Conservation (phyloP, 1,140 invertebrate species). For the Hetaerina americana region DNA sequence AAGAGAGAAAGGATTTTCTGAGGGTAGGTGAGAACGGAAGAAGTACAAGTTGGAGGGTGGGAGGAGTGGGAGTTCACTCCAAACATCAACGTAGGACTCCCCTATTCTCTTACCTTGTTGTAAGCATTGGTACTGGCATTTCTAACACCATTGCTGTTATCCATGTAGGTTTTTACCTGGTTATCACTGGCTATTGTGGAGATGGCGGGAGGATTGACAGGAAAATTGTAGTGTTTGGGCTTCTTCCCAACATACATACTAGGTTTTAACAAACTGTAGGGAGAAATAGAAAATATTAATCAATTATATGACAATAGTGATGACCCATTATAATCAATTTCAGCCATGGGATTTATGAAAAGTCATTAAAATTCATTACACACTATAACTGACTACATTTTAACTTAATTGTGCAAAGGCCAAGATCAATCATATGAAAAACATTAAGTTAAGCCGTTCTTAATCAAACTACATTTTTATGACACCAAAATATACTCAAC, state of each 20-base stretch:
- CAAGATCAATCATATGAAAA: too few relatives aligned
- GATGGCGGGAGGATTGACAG: constrained; percentile 20
- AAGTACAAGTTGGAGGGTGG: not conserved
- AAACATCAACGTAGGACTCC: constrained; percentile 13
- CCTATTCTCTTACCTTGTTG: constrained; percentile 65
- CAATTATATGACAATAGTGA: too few relatives aligned
- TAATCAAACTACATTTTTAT: too few relatives aligned
- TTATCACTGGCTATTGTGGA: constrained; percentile 39
- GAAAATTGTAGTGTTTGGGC: constrained; percentile 25
- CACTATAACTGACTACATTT: too few relatives aligned
- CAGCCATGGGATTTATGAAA: not conserved
- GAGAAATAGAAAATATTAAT: not conserved
- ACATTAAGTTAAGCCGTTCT: too few relatives aligned
- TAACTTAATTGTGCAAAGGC: too few relatives aligned
- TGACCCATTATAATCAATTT: not conserved
- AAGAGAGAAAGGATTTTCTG: not conserved
- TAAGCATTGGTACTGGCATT: constrained; percentile 74
- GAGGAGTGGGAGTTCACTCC: not conserved
- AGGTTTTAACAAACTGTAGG: constrained; percentile 25
- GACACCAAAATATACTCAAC: too few relatives aligned
- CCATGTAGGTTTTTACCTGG: constrained; percentile 92
- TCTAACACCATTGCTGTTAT: constrained; percentile 81
- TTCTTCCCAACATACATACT: constrained; percentile 26
- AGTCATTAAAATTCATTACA: not conserved
- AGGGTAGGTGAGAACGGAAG: not conserved